These are phyloP conservation scores for Thalpophila matura DNA, from an alignment of 2,888 invertebrate genomes.

Conservation along the genomic window DNA sequence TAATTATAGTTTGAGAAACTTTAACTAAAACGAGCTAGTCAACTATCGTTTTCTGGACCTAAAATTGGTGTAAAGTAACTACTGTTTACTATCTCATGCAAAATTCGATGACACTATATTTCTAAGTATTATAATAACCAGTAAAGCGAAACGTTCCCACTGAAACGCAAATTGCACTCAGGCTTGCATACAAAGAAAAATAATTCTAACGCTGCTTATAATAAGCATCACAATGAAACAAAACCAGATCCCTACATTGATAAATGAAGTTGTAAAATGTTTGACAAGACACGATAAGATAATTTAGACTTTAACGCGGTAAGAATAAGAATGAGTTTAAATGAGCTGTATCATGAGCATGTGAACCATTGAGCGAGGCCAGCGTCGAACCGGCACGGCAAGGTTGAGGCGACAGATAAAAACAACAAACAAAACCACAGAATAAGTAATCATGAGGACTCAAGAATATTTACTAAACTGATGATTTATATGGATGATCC, in stretches of 20 bases:
- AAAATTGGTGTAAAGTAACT: constrained; percentile 7
- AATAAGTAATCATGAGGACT: constrained; percentile 66
- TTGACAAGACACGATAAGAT: constrained; percentile 29
- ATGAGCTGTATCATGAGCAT: constrained; percentile 62
- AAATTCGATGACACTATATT: constrained; percentile 10
- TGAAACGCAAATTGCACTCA: constrained; percentile 31
- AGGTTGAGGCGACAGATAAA: constrained; percentile 82
- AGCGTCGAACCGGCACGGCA: constrained; percentile 73
- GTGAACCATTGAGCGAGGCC: constrained; percentile 78
- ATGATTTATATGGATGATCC: constrained; percentile 58
- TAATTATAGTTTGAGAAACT: neutral
- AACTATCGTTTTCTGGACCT: neutral
- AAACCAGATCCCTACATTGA: constrained; percentile 35
- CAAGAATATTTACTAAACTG: constrained; percentile 60
- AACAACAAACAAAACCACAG: constrained; percentile 72
- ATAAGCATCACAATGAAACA: constrained; percentile 41
- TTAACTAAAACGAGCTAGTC: neutral
- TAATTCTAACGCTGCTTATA: neutral
- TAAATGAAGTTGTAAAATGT: constrained; percentile 53
- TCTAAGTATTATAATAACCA: constrained; percentile 21
- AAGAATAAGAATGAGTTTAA: constrained; percentile 54
- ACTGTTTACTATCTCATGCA: constrained; percentile 13
- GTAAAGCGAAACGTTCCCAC: constrained; percentile 38
- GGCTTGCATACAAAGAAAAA: constrained; percentile 31
- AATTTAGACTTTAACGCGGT: constrained; percentile 54